phyloP scores from a whole-genome alignment of 2,888 invertebrate species.

The Plagodis dolabraria region DNA sequence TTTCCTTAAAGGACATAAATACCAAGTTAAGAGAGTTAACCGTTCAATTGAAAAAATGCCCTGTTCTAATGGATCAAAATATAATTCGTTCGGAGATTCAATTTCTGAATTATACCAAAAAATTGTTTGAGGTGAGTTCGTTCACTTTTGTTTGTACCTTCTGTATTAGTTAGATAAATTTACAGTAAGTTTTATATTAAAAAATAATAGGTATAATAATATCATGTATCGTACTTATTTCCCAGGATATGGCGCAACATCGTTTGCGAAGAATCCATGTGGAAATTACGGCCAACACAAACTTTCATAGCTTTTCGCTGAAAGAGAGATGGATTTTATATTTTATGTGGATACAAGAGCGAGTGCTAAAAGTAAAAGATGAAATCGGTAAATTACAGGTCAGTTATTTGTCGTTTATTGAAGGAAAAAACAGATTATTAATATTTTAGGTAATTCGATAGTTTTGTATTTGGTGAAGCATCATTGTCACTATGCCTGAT shows the following conservation, averaged over 20 bases:
- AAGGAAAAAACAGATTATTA: no score
- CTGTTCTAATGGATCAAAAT: conserved; percentile 5
- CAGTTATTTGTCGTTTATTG: conserved; percentile 17
- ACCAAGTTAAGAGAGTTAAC: conserved; percentile 39
- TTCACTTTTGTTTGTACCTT: no score
- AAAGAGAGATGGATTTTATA: conserved; percentile 65
- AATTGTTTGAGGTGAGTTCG: conserved; percentile 55
- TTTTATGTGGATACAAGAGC: conserved; percentile 56
- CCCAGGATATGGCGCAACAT: conserved; percentile 50
- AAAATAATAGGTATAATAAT: not conserved
- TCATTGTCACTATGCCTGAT: no score
- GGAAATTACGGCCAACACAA: conserved; percentile 34
- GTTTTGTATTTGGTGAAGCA: no score
- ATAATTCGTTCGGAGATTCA: conserved; percentile 32
- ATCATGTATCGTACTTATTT: not conserved
- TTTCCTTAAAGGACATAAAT: conserved; percentile 46
- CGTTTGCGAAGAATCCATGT: conserved; percentile 25
- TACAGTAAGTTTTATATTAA: no score
- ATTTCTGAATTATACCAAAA: conserved; percentile 45
- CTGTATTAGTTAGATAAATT: no score
- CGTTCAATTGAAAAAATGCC: conserved; percentile 24
- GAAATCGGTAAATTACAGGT: conserved; percentile 55
- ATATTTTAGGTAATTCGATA: no score
- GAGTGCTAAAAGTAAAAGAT: conserved; percentile 38
- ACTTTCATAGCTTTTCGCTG: conserved; percentile 40